A percentile compares a stretch with the other conserved stretches of the same genome.
phyloP scores from a whole-genome alignment of 30 jellyfish, hydroid and myxozoan species.

The Aurelia aurita region DNA sequence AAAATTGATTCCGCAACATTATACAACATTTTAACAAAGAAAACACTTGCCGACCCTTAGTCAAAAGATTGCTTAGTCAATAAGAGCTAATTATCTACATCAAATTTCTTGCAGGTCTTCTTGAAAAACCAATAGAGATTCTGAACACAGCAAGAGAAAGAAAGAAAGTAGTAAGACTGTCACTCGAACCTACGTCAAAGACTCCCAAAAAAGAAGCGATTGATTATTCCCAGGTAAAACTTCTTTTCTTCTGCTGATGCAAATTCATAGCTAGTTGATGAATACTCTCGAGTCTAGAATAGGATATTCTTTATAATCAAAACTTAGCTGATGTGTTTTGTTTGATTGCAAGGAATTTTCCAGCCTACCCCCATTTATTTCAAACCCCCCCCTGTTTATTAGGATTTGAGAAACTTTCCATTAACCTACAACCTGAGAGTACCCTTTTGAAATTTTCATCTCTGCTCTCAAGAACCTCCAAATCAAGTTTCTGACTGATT shows the following conservation, averaged over 20 bases:
- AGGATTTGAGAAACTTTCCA: background rate
- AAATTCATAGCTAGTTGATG: too few relatives aligned
- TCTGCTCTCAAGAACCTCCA: background rate
- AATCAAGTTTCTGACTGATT: background rate
- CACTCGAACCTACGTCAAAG: constrained; percentile 28
- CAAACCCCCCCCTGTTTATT: background rate
- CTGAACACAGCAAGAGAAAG: constrained; percentile 73
- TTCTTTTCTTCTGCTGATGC: background rate
- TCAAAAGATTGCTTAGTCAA: too few relatives aligned
- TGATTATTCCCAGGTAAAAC: constrained; percentile 68
- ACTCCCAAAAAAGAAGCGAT: constrained; percentile 64
- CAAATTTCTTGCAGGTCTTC: constrained; percentile 46
- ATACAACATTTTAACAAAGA: too few relatives aligned
- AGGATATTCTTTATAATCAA: too few relatives aligned
- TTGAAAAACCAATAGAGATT: constrained; percentile 79
- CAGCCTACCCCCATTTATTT: background rate
- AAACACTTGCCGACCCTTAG: too few relatives aligned
- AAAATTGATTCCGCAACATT: too few relatives aligned
- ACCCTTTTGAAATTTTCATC: background rate
- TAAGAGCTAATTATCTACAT: too few relatives aligned
- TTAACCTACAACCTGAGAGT: too few relatives aligned
- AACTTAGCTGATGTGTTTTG: background rate
- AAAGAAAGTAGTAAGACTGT: constrained; percentile 64
- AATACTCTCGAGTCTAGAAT: background rate
- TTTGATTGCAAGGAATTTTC: background rate